phyloP scores from a whole-genome alignment of 2,888 invertebrate genomes.

The Meloe dianella region DNA sequence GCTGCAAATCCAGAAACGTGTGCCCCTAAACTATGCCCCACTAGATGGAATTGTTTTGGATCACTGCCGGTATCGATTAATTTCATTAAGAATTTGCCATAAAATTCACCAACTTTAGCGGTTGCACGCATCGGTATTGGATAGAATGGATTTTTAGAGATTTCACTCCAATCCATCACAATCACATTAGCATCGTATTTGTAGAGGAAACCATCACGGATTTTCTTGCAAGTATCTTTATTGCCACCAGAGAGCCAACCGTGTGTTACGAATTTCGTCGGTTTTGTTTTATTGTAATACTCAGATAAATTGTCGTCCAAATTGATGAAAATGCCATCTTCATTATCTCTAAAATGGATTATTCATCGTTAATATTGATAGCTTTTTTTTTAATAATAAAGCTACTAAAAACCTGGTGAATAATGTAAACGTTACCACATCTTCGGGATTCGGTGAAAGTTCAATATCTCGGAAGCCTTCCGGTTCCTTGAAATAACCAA shows the following conservation, averaged over 20 bases:
- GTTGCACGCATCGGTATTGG: conserved; percentile 53
- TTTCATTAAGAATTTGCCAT: conserved; percentile 59
- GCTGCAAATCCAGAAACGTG: conserved; percentile 61
- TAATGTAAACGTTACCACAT: conserved; percentile 61
- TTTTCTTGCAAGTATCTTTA: conserved; percentile 56
- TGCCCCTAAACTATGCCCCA: conserved; percentile 68
- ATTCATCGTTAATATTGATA: neutral
- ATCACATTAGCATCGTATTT: conserved; percentile 61
- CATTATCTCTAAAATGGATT: conserved; percentile 14
- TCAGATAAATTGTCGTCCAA: neutral
- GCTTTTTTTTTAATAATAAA: conserved; percentile 1
- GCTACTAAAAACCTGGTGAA: conserved; percentile 53
- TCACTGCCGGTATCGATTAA: conserved; percentile 52
- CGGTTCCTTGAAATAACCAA: neutral
- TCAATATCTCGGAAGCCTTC: conserved; percentile 16
- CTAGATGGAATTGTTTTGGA: conserved; percentile 61
- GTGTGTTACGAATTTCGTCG: conserved; percentile 63
- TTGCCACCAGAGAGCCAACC: conserved; percentile 62
- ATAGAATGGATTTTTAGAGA: conserved; percentile 48
- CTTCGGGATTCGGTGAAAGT: conserved; percentile 38
- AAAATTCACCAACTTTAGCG: conserved; percentile 62
- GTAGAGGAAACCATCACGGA: conserved; percentile 60
- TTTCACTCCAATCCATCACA: conserved; percentile 50
- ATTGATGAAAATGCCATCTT: conserved; percentile 15
- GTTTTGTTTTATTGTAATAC: conserved; percentile 57